Evolutionary conservation across 2,113 vertebrate genomes (phyloP), one percentile per base, ranked within the genome.

Genomic region (Odontesthes bonariensis): DNA sequence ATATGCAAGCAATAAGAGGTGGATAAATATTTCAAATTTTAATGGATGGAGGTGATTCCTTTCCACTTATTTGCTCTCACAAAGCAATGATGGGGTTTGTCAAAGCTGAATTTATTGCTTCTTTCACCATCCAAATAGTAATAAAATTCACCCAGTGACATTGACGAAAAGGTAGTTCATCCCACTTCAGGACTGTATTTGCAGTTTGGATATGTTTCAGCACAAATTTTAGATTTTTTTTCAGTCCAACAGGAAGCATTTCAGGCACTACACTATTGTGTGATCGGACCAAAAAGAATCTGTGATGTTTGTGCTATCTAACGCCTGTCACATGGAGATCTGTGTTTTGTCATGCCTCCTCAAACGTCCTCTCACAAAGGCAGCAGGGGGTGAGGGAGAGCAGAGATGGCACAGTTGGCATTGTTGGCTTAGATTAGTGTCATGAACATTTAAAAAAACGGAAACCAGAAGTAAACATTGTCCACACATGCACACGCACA

Each of bases 11-110:
- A 32, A 20, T 33, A 19, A 51, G 73, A 61, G 77, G 46, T 20
- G 22, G 79, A 81, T 73, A n/a, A 64, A 82, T 75, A 61, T 86
- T 85, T 88, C 64, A 86, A 85, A 86, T 82, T 75, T 82, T 77
- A 87, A 85, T 88, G 73, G 65, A 72, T 66, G 55, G 69, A 77
- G 75, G 77, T 77, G 58, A 33, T 12, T 32, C 49, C 66, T 81
- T 72, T 67, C n/a, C 55, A 35, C 67, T 69, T 59, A 61, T 65
- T 23, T 68, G 55, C 53, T 73, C 65, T 75, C 20, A 40, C 23
- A 19, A 51, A 61, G 53, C 65, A 33, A 10, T 46, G 57, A 46
- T 54, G 6, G 35, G 27, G 40, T 49, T 71, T 71, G 72, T 77
- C 75, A 62, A 44, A 13, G 42, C 13, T 44, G 42, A 44, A 1